phyloP scores from a whole-genome alignment of 1,140 invertebrate genomes.

The Zaprionus nigranus region DNA sequence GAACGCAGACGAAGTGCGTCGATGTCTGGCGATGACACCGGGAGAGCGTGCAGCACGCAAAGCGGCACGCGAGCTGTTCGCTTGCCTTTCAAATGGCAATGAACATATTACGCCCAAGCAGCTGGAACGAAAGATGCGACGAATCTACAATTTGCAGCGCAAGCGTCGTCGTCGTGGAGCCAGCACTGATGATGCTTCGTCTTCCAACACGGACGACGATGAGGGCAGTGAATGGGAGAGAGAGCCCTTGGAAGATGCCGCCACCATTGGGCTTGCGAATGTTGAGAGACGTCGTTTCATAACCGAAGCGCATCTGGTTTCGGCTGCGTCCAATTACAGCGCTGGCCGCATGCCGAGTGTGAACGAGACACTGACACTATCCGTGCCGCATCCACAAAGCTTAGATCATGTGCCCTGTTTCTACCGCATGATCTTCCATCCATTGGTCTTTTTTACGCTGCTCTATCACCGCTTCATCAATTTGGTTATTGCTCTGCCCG shows the following conservation, averaged over 20 bases:
- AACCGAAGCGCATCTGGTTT: slow-evolving; percentile 91
- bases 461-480: slow-evolving; percentile 89
- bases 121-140: slow-evolving; percentile 88
- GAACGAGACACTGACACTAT: slow-evolving; percentile 89
- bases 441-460: slow-evolving; percentile 88
- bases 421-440: slow-evolving; percentile 89
- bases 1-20: slow-evolving; percentile 92
- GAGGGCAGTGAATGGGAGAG: slow-evolving; percentile 72
- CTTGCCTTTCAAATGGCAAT: slow-evolving; percentile 92
- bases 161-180: slow-evolving; percentile 76
- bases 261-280: slow-evolving; percentile 44
- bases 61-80: slow-evolving; percentile 93
- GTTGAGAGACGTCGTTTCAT: slow-evolving; percentile 85
- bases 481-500: slow-evolving; percentile 86
- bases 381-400: slow-evolving; percentile 87
- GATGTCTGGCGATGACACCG: slow-evolving; percentile 92
- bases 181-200: slow-evolving; percentile 40
- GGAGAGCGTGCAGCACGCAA: slow-evolving; percentile 93
- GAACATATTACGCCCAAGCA: slow-evolving; percentile 94
- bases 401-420: slow-evolving; percentile 89
- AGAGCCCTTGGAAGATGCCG: slow-evolving; percentile 56
- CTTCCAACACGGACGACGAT: slow-evolving; percentile 58
- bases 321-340: slow-evolving; percentile 92
- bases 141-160: slow-evolving; percentile 86
- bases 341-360: slow-evolving; percentile 91